Conservation (phyloP, 2,113 vertebrate species). For the Furnarius figulus region DNA sequence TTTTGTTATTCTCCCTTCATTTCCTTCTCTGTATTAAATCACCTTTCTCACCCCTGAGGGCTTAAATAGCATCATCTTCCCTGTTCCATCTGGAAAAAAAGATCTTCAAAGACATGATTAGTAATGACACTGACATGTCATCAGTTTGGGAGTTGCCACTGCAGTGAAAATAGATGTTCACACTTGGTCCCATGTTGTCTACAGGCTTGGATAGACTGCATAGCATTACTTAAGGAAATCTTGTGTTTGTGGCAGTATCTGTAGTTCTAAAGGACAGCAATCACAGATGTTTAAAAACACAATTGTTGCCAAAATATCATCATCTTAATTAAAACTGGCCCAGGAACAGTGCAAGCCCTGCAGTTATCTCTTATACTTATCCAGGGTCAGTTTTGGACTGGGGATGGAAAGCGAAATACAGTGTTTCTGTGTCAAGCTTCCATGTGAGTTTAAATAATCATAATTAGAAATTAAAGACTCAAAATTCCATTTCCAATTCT, state of each 20-base stretch:
- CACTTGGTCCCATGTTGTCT: neutral
- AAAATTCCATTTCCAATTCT: neutral
- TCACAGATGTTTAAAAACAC: neutral
- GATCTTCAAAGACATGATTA: neutral
- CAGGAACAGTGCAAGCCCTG: neutral
- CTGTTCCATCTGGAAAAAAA: neutral
- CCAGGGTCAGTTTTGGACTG: neutral
- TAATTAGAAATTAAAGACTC: neutral
- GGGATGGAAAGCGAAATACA: neutral
- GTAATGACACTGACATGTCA: neutral
- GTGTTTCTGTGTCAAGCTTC: neutral
- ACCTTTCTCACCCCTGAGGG: slow-evolving; percentile 38
- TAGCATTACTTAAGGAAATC: neutral
- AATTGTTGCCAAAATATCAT: neutral
- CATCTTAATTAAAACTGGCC: neutral
- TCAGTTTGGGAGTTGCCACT: neutral
- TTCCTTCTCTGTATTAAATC: slow-evolving; percentile 30
- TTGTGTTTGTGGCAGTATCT: neutral
- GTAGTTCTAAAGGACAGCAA: neutral
- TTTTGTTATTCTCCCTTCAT: slow-evolving; percentile 32
- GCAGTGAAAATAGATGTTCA: neutral
- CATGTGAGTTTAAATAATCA: neutral
- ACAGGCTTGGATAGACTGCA: neutral
- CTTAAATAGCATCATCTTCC: slow-evolving; percentile 20
- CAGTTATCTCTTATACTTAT: neutral